phyloP scores from a whole-genome alignment of 2,113 vertebrate genomes.

The Neofelis nebulosa region DNA sequence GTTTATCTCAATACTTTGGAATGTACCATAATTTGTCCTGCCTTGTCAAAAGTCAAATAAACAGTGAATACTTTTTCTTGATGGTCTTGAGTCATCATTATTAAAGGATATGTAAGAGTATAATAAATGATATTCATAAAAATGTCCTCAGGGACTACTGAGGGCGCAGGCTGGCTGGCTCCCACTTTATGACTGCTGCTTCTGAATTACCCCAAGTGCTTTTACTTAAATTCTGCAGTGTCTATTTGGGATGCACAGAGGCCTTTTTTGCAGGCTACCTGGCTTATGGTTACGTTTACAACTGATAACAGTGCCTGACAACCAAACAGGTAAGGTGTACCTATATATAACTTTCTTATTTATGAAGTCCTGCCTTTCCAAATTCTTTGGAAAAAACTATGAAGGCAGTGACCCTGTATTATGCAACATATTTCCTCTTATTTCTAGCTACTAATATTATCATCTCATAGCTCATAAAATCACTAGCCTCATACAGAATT shows the following conservation, averaged over 20 bases:
- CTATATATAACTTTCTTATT: background rate
- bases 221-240: background rate
- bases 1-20: constrained; percentile 17
- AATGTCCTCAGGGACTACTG: background rate
- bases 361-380: constrained; percentile 12
- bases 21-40: background rate
- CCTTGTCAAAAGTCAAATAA: constrained; percentile 55
- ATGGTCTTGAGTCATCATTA: constrained; percentile 21
- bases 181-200: background rate
- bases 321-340: background rate
- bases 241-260: background rate
- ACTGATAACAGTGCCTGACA: background rate
- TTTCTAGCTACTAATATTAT: background rate
- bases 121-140: constrained; percentile 27
- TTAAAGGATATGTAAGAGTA: background rate
- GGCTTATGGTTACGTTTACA: background rate
- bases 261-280: background rate
- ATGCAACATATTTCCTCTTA: background rate
- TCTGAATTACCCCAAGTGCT: background rate
- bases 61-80: background rate
- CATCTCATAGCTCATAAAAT: background rate
- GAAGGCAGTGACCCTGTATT: background rate
- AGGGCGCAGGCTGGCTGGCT: background rate
- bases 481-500: background rate
- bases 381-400: background rate